phyloP scores from a whole-genome alignment of 1,140 invertebrate species.

The Macrosteles quadrilineatus region DNA sequence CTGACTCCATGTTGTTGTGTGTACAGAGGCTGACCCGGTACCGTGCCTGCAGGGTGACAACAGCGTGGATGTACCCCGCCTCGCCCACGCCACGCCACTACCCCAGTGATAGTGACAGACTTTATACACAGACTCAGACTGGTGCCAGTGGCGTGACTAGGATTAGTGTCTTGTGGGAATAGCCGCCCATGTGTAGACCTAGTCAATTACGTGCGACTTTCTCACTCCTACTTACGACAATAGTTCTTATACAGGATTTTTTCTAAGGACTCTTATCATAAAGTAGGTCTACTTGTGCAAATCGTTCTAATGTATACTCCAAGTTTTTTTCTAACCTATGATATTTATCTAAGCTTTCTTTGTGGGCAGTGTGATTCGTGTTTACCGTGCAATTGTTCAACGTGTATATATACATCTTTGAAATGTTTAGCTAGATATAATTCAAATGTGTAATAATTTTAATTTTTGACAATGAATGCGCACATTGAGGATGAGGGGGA shows the following conservation, averaged over 20 bases:
- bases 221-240: constrained; percentile 37
- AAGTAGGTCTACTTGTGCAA: constrained; percentile 26
- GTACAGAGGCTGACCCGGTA: constrained; percentile 56
- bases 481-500: too few species aligned
- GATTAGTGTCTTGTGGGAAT: constrained; percentile 22
- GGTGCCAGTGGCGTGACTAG: background rate
- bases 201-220: constrained; percentile 37
- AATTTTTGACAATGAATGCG: too few species aligned
- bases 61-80: constrained; percentile 54
- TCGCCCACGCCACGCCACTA: constrained; percentile 43
- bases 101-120: background rate
- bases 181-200: constrained; percentile 29
- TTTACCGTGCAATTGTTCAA: too few species aligned
- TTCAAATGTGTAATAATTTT: too few species aligned
- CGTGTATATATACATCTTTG: too few species aligned
- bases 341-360: constrained; percentile 16
- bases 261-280: constrained; percentile 31
- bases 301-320: constrained; percentile 15
- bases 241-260: constrained; percentile 41
- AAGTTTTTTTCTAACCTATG: constrained; percentile 23
- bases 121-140: too few species aligned
- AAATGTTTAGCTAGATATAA: too few species aligned
- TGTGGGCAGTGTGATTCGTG: too few species aligned
- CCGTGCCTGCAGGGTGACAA: constrained; percentile 58
- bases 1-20: constrained; percentile 30